phyloP scores from a whole-genome alignment of 2,113 vertebrate genomes.

The Egretta garzetta region DNA sequence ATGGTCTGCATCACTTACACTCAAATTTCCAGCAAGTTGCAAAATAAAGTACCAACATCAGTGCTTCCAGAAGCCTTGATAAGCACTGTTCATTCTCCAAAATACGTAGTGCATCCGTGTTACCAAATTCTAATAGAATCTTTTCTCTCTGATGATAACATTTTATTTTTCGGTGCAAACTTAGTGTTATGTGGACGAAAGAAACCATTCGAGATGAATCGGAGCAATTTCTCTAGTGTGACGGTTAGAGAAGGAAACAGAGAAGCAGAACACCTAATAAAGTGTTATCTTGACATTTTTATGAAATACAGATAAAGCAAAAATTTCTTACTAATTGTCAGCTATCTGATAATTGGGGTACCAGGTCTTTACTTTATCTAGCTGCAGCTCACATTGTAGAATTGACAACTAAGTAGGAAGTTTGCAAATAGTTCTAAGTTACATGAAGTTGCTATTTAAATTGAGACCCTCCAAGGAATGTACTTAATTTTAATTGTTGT shows the following conservation, averaged over 20 bases:
- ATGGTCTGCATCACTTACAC: background rate
- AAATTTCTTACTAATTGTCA: background rate
- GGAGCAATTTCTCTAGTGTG: background rate
- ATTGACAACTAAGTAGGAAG: background rate
- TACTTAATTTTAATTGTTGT: no score
- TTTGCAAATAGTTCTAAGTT: background rate
- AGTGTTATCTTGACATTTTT: background rate
- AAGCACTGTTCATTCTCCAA: background rate
- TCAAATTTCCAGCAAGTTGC: background rate
- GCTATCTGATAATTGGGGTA: background rate
- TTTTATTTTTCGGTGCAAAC: background rate
- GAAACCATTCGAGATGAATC: background rate
- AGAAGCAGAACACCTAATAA: background rate
- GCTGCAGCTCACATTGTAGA: background rate
- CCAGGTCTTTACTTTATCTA: background rate
- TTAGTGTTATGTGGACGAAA: background rate
- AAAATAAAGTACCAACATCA: background rate
- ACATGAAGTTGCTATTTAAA: background rate
- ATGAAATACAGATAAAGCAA: background rate
- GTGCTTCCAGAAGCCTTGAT: background rate
- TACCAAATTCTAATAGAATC: background rate
- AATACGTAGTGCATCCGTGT: background rate
- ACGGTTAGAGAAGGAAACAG: background rate
- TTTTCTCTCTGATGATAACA: background rate
- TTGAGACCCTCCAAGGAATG: background rate